A percentile compares a stretch with the other conserved stretches of the same genome.
phyloP scores from a whole-genome alignment of 2,888 invertebrate genomes.

The Ischnura elegans region DNA sequence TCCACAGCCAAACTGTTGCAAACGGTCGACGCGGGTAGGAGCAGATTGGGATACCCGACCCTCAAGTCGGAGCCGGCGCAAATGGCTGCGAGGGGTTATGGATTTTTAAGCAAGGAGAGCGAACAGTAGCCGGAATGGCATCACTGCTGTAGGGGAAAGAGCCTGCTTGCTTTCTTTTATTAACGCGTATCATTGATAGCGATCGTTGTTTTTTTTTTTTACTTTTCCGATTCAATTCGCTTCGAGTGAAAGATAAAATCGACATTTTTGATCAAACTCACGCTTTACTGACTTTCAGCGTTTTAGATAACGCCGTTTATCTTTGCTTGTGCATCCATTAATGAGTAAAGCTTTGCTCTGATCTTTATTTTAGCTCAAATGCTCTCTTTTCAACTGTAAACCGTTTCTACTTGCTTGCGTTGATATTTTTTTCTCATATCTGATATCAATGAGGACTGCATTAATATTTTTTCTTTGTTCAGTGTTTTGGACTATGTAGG shows the following conservation, averaged over 20 bases:
- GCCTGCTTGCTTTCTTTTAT: neutral
- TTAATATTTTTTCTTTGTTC: too few species aligned
- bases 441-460: too few species aligned
- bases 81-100: constrained; percentile 16
- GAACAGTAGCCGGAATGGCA: constrained; percentile 10
- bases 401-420: too few species aligned
- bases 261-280: neutral
- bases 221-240: neutral
- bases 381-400: too few species aligned
- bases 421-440: too few species aligned
- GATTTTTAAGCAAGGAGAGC: constrained; percentile 7
- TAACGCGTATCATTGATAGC: neutral
- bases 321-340: too few species aligned
- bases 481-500: too few species aligned
- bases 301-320: too few species aligned
- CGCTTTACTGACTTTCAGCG: too few species aligned
- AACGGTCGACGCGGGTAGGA: neutral
- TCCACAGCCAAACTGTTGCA: neutral
- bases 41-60: neutral
- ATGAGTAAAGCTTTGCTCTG: too few species aligned
- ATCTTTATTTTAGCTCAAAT: too few species aligned
- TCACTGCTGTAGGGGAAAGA: neutral
- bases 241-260: too few species aligned
- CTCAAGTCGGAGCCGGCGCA: constrained; percentile 9
- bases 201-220: neutral